These are phyloP conservation scores for Drosophila anceps DNA, from an alignment of 2,888 invertebrate genomes.

Conservation along the genomic window DNA sequence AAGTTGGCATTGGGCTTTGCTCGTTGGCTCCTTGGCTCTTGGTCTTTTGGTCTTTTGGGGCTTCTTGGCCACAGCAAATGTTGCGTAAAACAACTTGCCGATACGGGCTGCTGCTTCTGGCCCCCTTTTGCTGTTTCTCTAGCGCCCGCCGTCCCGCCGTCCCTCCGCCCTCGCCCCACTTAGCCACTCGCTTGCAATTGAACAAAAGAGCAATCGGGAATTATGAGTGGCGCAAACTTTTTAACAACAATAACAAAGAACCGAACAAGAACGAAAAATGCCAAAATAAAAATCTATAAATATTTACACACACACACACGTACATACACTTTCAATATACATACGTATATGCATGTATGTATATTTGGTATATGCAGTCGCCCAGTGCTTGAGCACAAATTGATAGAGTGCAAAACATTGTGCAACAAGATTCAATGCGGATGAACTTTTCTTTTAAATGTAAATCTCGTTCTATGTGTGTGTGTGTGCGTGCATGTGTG, in stretches of 20 bases:
- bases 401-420: slow-evolving; percentile 77
- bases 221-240: slow-evolving; percentile 77
- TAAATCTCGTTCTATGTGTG: slow-evolving; percentile 32
- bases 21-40: slow-evolving; percentile 18
- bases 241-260: slow-evolving; percentile 67
- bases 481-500: background rate
- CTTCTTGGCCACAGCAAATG: slow-evolving; percentile 65
- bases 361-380: slow-evolving; percentile 26
- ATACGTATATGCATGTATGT: slow-evolving; percentile 2
- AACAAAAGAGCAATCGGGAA: slow-evolving; percentile 80
- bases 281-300: slow-evolving; percentile 32
- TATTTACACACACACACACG: background rate
- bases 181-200: slow-evolving; percentile 61
- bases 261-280: slow-evolving; percentile 30
- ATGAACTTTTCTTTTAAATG: slow-evolving; percentile 37
- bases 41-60: slow-evolving; percentile 38
- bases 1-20: slow-evolving; percentile 56
- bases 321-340: background rate
- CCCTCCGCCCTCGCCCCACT: background rate
- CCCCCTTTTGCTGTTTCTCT: no score
- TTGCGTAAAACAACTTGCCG: slow-evolving; percentile 77
- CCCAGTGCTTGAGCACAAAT: slow-evolving; percentile 46
- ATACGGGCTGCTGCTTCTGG: slow-evolving; percentile 55
- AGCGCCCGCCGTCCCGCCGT: no score
- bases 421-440: slow-evolving; percentile 58